These are phyloP conservation scores for Strigamia crassipes DNA, from an alignment of 2,888 invertebrate genomes.

Conservation along the genomic window DNA sequence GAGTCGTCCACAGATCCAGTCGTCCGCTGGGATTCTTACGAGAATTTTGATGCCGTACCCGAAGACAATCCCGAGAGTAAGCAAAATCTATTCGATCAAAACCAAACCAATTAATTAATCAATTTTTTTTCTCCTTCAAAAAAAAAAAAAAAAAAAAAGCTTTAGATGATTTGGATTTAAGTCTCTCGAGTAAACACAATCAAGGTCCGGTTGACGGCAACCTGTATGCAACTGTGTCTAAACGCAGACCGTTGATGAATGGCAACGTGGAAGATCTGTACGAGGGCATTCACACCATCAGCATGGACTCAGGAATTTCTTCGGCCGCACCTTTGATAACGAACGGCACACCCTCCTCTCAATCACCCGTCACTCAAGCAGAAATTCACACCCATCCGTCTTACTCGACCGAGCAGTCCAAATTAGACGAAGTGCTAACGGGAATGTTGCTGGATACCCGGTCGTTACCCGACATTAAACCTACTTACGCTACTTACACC, in stretches of 20 bases:
- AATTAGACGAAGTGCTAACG: slow-evolving; percentile 77
- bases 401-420: slow-evolving; percentile 62
- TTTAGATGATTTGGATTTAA: slow-evolving; percentile 32
- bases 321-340: slow-evolving; percentile 58
- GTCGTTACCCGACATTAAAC: slow-evolving; percentile 69
- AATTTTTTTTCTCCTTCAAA: not conserved
- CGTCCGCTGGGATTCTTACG: slow-evolving; percentile 77
- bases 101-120: not conserved
- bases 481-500: slow-evolving; percentile 51
- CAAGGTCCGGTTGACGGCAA: slow-evolving; percentile 88
- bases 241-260: slow-evolving; percentile 55
- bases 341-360: slow-evolving; percentile 62
- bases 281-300: slow-evolving; percentile 71
- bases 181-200: slow-evolving; percentile 64
- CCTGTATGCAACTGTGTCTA: slow-evolving; percentile 72
- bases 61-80: slow-evolving; percentile 54
- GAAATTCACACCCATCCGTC: slow-evolving; percentile 58
- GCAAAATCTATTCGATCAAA: not conserved
- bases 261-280: slow-evolving; percentile 19
- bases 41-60: slow-evolving; percentile 62
- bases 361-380: slow-evolving; percentile 50
- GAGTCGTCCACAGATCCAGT: slow-evolving; percentile 67
- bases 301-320: slow-evolving; percentile 89
- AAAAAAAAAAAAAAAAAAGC: too few relatives aligned
- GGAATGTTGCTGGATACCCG: slow-evolving; percentile 87